Conservation (phyloP, 2,113 vertebrate genomes). For the Perca fluviatilis region DNA sequence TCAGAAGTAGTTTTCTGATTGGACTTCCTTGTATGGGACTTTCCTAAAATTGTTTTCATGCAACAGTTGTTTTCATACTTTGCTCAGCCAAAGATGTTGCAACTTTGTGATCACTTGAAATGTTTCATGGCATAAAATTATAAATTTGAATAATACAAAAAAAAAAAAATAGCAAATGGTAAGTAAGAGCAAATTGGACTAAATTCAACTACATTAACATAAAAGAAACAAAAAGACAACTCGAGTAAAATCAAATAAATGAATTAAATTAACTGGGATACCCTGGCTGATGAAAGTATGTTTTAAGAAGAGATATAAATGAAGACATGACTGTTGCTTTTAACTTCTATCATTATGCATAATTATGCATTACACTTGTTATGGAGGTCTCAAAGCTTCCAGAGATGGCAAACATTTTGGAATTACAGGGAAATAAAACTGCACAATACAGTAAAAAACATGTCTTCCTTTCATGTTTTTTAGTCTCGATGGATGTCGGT, state of each 20-base stretch:
- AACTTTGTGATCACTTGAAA: neutral
- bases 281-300: neutral
- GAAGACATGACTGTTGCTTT: too few relatives aligned
- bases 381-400: too few relatives aligned
- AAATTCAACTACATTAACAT: neutral
- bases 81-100: neutral
- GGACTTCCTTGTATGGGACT: neutral
- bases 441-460: too few relatives aligned
- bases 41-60: neutral
- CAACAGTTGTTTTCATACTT: neutral
- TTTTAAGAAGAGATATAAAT: neutral
- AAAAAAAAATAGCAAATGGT: neutral
- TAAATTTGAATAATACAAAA: neutral
- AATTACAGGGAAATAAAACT: too few relatives aligned
- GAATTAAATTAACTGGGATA: neutral
- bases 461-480: too few relatives aligned
- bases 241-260: neutral
- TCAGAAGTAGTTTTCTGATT: neutral
- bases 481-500: too few relatives aligned
- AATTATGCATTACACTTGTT: too few relatives aligned
- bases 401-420: too few relatives aligned
- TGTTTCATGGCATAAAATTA: neutral
- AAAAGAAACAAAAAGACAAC: neutral
- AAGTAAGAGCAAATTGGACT: neutral
- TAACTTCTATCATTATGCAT: too few relatives aligned